These are phyloP conservation scores for Dreissena polymorpha DNA, from an alignment of 1,140 invertebrate genomes.

Conservation along the genomic window DNA sequence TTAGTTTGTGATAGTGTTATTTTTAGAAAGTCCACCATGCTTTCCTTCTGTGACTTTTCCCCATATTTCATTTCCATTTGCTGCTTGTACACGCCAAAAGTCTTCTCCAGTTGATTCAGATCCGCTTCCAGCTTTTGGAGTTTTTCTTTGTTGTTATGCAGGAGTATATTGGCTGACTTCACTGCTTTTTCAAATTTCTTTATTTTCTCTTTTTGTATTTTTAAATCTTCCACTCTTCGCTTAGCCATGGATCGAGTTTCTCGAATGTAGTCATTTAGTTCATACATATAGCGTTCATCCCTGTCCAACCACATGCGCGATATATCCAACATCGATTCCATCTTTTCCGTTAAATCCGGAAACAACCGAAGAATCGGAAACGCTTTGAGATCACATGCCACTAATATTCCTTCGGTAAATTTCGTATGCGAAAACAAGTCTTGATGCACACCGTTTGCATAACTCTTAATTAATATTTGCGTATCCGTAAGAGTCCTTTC, in stretches of 20 bases:
- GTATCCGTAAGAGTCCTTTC: slow-evolving; percentile 63
- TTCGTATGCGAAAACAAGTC: slow-evolving; percentile 68
- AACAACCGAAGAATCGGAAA: slow-evolving; percentile 75
- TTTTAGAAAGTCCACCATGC: slow-evolving; percentile 77
- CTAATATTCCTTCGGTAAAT: slow-evolving; percentile 70
- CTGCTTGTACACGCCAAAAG: slow-evolving; percentile 64
- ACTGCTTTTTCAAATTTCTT: slow-evolving; percentile 72
- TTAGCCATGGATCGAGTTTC: slow-evolving; percentile 69
- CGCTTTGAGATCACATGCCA: slow-evolving; percentile 74
- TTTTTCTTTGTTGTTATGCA: slow-evolving; percentile 74
- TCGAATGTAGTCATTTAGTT: slow-evolving; percentile 73
- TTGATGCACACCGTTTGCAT: slow-evolving; percentile 67
- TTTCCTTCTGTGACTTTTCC: slow-evolving; percentile 75
- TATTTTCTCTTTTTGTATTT: slow-evolving; percentile 72
- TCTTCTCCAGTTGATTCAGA: slow-evolving; percentile 69
- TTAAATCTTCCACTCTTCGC: slow-evolving; percentile 69
- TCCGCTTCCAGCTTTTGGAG: slow-evolving; percentile 73
- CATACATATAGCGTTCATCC: slow-evolving; percentile 75
- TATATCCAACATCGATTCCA: slow-evolving; percentile 64
- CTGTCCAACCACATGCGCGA: slow-evolving; percentile 73
- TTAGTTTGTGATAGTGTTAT: slow-evolving; percentile 75
- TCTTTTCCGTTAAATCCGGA: slow-evolving; percentile 71
- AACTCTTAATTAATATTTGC: slow-evolving; percentile 70
- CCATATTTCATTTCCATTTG: slow-evolving; percentile 65
- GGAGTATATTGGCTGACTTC: slow-evolving; percentile 67